These are phyloP conservation scores for Aspidiotus rigidus DNA, from an alignment of 2,888 invertebrate species.

Conservation along the genomic window DNA sequence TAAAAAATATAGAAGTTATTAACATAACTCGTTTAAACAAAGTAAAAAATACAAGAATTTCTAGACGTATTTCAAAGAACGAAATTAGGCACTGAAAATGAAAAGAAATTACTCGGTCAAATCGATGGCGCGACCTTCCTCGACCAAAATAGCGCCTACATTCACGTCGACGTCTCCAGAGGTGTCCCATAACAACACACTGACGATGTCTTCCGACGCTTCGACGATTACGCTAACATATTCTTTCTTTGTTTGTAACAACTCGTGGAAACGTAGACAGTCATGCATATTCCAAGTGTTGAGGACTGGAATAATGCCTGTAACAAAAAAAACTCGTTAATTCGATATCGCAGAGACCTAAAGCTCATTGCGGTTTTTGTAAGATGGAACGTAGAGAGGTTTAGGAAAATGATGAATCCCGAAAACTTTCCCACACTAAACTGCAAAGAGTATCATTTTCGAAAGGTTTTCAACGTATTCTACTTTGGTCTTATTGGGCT, in stretches of 20 bases:
- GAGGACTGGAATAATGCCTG: conserved; percentile 11
- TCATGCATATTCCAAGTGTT: conserved; percentile 10
- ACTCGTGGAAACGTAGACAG: conserved; percentile 10
- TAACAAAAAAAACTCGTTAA: background rate
- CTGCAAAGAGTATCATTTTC: too few relatives aligned
- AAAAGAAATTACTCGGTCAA: too few relatives aligned
- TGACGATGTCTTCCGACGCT: background rate
- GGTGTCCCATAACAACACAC: conserved; percentile 15
- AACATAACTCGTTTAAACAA: too few relatives aligned
- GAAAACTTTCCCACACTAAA: too few relatives aligned
- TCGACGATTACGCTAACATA: conserved; percentile 1
- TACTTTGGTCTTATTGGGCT: too few relatives aligned
- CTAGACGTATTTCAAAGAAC: too few relatives aligned
- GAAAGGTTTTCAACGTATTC: too few relatives aligned
- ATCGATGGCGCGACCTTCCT: conserved; percentile 10
- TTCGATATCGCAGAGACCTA: background rate
- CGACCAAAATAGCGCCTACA: conserved; percentile 4
- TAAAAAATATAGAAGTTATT: too few relatives aligned
- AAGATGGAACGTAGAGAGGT: background rate
- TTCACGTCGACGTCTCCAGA: background rate
- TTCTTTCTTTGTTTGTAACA: conserved; percentile 13
- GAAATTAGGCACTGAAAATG: too few relatives aligned
- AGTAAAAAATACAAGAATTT: too few relatives aligned
- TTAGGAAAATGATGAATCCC: too few relatives aligned
- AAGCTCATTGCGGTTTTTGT: background rate